These are phyloP conservation scores for Dendrophyllia cribrosa DNA, from an alignment of 64 coral and sea anemone genomes.

Conservation along the genomic window DNA sequence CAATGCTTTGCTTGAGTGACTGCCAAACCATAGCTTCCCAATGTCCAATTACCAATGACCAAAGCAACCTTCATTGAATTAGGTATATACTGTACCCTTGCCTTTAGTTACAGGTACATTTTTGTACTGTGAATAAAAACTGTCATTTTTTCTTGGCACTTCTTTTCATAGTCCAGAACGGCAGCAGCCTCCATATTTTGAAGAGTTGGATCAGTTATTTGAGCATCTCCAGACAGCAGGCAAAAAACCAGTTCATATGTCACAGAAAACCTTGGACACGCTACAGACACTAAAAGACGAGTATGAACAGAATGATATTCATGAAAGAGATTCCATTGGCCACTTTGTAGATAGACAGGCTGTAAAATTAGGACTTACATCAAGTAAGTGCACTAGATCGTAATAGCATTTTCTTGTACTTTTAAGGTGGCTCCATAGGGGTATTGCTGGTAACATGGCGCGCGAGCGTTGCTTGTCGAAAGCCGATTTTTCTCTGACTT, in stretches of 20 bases:
- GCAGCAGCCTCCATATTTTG: conserved; percentile 58
- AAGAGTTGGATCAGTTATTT: conserved; percentile 54
- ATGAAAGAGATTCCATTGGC: conserved; percentile 57
- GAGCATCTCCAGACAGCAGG: conserved; percentile 52
- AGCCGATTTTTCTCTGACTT: no score
- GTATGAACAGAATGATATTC: conserved; percentile 41
- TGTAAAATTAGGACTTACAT: conserved; percentile 41
- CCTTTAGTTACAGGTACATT: no score
- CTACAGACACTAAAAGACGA: conserved; percentile 45
- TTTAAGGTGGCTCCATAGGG: no score
- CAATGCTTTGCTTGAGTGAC: no score
- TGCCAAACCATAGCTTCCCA: no score
- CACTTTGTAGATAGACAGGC: conserved; percentile 51
- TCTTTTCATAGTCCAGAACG: conserved; percentile 12
- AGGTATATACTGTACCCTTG: no score
- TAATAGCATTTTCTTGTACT: no score
- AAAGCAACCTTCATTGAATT: no score
- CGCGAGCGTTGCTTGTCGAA: no score
- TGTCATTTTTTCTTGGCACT: background rate
- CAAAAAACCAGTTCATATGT: conserved; percentile 71
- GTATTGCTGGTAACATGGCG: no score
- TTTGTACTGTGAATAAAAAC: no score
- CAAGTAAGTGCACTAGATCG: conserved; percentile 31
- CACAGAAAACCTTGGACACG: conserved; percentile 52
- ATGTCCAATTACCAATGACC: no score